Evolutionary conservation across 2,113 vertebrate genomes (phyloP).

Genomic region (Hiodon alosoides): DNA sequence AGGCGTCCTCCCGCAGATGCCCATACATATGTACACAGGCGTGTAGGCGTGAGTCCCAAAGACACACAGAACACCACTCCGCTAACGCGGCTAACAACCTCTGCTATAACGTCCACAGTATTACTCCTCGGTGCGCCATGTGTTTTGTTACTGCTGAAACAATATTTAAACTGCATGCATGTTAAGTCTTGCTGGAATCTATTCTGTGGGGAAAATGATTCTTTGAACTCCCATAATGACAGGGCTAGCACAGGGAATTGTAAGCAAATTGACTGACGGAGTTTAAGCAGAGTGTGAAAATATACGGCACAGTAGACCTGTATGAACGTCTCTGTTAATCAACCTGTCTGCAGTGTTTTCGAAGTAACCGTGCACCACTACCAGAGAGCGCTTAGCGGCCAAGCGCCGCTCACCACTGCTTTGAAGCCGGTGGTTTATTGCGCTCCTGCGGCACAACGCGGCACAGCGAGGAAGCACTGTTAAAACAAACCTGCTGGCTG

Average conservation of each 20-base stretch:
- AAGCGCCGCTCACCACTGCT: constrained; percentile 61
- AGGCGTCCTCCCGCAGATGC: too few relatives aligned
- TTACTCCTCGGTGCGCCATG: constrained; percentile 14
- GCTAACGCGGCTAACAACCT: too few relatives aligned
- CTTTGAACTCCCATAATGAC: constrained; percentile 59
- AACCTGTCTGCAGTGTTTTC: constrained; percentile 70
- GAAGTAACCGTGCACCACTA: constrained; percentile 66
- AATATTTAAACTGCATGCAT: constrained; percentile 45
- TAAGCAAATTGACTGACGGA: constrained; percentile 52
- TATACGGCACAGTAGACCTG: constrained; percentile 57
- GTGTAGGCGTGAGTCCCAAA: too few relatives aligned
- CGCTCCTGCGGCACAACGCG: constrained; percentile 54
- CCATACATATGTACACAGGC: too few relatives aligned
- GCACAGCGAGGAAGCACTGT: constrained; percentile 50
- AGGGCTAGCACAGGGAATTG: constrained; percentile 59
- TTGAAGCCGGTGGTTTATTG: constrained; percentile 63
- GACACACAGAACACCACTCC: too few relatives aligned
- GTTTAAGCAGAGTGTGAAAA: constrained; percentile 60
- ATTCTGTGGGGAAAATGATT: constrained; percentile 34
- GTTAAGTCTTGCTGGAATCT: constrained; percentile 55
- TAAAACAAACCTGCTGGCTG: constrained; percentile 57
- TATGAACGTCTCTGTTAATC: constrained; percentile 66
- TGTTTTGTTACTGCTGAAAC: constrained; percentile 43
- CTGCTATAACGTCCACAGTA: neutral
- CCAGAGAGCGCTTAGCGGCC: constrained; percentile 60